Base-by-base conservation (phyloP, 2,797 vertebrate species). In the Tolypeutes matacus region DNA sequence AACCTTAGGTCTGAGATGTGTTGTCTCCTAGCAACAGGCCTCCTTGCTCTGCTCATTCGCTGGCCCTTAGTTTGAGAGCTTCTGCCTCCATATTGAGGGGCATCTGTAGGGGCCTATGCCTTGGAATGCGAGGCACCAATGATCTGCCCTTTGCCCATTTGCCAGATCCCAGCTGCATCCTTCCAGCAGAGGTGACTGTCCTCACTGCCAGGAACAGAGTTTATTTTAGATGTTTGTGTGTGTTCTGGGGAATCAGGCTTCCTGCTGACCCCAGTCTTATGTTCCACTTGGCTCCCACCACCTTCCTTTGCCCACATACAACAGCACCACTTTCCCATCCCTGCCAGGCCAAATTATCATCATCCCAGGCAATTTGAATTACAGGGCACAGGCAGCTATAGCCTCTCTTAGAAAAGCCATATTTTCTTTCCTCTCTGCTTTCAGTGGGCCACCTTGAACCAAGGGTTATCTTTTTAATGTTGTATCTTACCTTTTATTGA, bases 1-100 rank as follows among this genome's bases (percentile, higher is more conserved):
- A 91, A 95, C 81, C 70, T 87, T 67, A 76, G 92, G 36, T 83
- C 93, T 34, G 11, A 65, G 60, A 51, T 46, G 42, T 18, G 56
- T 97, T 15, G 70, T 97, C 75, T 96, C 94, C 95, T 96, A 96
- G 94, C 62, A 97, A 96, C 93, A 86, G 86, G 76, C 51, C 69
- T 84, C 51, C 73, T 84, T 67, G 72, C 10, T 83, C 25, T 72
- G 73, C 85, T 96, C 65, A 21, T 64, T 31, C 49, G 34, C 27
- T 60, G 62, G 49, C 53, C 83, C 46, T 60, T 53, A 60, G 58
- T 72, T 36, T 51, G 76, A 51, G 7, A 70, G 36, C 60, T 53
- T 67, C 39, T 92, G 87, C 46, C 56, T 89, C 53, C 46, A 2
- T 9, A 0, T 9, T 29, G n/a, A 67, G 34, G 18, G 72, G 2